phyloP scores from a whole-genome alignment of 2,113 vertebrate genomes.

The Aramus guarauna region DNA sequence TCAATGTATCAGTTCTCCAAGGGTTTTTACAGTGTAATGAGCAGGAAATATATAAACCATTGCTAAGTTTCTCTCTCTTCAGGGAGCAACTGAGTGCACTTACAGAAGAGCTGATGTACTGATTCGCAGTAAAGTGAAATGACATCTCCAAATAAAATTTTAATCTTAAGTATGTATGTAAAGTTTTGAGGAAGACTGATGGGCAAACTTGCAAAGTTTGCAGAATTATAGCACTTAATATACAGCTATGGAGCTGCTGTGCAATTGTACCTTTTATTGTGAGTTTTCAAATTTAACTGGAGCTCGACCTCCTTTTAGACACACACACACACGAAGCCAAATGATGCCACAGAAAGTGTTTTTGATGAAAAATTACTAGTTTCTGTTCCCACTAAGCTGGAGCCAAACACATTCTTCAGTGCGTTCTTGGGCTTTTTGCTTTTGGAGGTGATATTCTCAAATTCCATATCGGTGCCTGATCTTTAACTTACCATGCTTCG shows the following conservation, averaged over 20 bases:
- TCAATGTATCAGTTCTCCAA: constrained; percentile 68
- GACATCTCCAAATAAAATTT: constrained; percentile 56
- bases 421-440: not conserved
- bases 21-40: constrained; percentile 69
- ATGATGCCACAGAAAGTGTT: not conserved
- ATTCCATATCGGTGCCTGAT: not conserved
- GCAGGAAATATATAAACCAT: constrained; percentile 61
- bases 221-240: constrained; percentile 21
- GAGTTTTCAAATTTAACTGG: constrained; percentile 11
- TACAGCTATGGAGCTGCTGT: not conserved
- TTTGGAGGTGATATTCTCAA: not conserved
- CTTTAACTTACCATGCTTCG: not conserved
- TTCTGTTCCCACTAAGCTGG: constrained; percentile 37
- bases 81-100: constrained; percentile 73
- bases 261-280: not conserved
- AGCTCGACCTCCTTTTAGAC: not conserved
- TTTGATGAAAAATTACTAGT: constrained; percentile 43
- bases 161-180: constrained; percentile 50
- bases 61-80: constrained; percentile 69
- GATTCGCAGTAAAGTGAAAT: constrained; percentile 63
- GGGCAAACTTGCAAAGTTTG: constrained; percentile 28
- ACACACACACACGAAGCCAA: not conserved
- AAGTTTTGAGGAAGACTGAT: constrained; percentile 46
- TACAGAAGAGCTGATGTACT: constrained; percentile 70
- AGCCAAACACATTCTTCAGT: not conserved